These are phyloP conservation scores for Cossypha caffra DNA, from an alignment of 2,797 vertebrate genomes.

Conservation along the genomic window DNA sequence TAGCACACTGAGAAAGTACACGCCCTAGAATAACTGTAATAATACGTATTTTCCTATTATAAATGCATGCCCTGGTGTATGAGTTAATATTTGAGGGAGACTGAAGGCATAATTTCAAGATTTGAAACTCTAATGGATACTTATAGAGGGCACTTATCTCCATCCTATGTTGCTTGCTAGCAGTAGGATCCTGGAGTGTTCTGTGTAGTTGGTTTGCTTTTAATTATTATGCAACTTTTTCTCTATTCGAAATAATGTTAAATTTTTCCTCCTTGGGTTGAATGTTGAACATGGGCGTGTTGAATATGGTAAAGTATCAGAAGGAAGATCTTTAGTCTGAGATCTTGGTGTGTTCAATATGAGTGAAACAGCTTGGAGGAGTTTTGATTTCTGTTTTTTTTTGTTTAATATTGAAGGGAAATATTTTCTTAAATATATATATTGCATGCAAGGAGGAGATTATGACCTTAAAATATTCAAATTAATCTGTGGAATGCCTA, in stretches of 20 bases:
- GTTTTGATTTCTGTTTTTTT: background rate
- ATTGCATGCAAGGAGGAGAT: background rate
- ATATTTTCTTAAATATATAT: background rate
- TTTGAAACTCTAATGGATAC: background rate
- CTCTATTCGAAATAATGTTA: background rate
- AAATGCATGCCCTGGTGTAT: background rate
- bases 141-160: background rate
- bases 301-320: background rate
- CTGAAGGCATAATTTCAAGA: background rate
- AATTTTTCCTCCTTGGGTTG: background rate
- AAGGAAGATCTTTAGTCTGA: background rate
- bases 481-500: background rate
- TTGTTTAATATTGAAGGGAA: background rate
- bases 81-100: background rate
- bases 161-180: background rate
- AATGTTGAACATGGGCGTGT: background rate
- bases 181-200: background rate
- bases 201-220: background rate
- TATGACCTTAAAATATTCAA: background rate
- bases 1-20: fast-evolving
- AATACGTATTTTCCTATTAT: background rate
- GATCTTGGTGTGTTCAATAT: background rate
- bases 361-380: background rate
- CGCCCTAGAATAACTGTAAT: background rate
- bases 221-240: background rate